Evolutionary conservation across 2,888 invertebrate species (phyloP).

Genomic region (Drosophila rubida): DNA sequence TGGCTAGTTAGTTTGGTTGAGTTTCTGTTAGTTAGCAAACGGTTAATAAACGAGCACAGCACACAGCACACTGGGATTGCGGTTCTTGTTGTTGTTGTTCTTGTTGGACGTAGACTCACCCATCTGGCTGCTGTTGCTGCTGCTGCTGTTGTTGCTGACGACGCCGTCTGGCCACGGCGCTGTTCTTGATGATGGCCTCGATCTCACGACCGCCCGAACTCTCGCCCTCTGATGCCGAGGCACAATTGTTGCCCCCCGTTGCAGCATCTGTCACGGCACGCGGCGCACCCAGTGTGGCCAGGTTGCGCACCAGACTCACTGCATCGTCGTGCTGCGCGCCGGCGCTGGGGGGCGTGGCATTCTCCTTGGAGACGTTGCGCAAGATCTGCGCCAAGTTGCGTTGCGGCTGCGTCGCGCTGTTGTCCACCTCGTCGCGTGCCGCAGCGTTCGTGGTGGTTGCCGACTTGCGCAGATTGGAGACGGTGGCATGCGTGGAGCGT

Average conservation of each 20-base stretch:
- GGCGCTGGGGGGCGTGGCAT: conserved; percentile 43
- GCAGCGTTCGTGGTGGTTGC: conserved; percentile 79
- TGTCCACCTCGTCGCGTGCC: conserved; percentile 66
- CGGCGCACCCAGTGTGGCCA: conserved; percentile 79
- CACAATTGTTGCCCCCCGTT: conserved; percentile 40
- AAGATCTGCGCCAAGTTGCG: conserved; percentile 82
- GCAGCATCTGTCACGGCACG: conserved; percentile 21
- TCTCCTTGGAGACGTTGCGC: conserved; percentile 82
- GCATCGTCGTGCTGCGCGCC: conserved; percentile 81
- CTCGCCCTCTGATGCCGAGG: conserved; percentile 85
- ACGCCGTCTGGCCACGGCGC: conserved; percentile 84
- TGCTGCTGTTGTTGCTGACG: conserved; percentile 81
- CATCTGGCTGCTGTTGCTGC: conserved; percentile 78
- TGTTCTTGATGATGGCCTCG: conserved; percentile 85
- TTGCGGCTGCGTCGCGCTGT: conserved; percentile 44
- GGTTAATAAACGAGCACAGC: conserved; percentile 58
- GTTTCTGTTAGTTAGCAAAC: conserved; percentile 56
- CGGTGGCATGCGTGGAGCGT: conserved; percentile 83
- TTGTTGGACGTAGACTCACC: conserved; percentile 84
- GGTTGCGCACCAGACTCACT: conserved; percentile 83
- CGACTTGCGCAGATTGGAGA: conserved; percentile 83
- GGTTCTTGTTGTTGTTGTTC: conserved; percentile 13
- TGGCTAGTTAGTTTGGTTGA: neutral
- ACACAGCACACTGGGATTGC: conserved; percentile 38
- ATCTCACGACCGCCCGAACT: conserved; percentile 86